Conservation (phyloP, 2,888 invertebrate species). For the Lordiphosa andalusiaca region DNA sequence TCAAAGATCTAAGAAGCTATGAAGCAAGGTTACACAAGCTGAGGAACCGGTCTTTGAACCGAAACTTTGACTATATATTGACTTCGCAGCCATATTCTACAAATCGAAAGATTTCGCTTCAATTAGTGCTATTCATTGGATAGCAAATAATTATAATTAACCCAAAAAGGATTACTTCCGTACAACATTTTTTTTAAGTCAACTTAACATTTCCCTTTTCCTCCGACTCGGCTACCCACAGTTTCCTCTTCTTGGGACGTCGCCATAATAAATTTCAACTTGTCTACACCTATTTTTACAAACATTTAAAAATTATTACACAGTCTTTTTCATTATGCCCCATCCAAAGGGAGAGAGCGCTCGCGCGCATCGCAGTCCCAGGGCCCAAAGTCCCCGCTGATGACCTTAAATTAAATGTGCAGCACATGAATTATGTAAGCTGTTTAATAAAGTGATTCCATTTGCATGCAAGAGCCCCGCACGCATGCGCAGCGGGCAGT, state of each 20-base stretch:
- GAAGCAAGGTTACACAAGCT: too few relatives aligned
- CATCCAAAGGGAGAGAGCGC: slow-evolving; percentile 19
- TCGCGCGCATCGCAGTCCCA: slow-evolving; percentile 6
- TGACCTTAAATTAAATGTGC: slow-evolving; percentile 78
- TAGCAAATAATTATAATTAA: too few relatives aligned
- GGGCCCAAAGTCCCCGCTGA: slow-evolving; percentile 48
- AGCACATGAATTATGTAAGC: slow-evolving; percentile 79
- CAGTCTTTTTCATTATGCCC: slow-evolving; percentile 72
- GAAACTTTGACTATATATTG: too few relatives aligned
- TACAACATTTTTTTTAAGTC: not conserved
- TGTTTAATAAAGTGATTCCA: slow-evolving; percentile 78
- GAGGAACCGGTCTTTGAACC: too few relatives aligned
- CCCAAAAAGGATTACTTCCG: too few relatives aligned
- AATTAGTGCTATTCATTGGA: too few relatives aligned
- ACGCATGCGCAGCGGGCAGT: slow-evolving; percentile 71
- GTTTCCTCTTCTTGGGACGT: slow-evolving; percentile 24
- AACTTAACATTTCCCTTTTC: not conserved
- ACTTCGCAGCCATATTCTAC: too few relatives aligned
- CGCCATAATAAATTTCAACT: slow-evolving; percentile 76
- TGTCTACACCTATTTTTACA: slow-evolving; percentile 77
- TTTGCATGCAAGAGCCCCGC: slow-evolving; percentile 75
- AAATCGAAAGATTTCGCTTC: too few relatives aligned
- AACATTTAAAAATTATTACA: slow-evolving; percentile 75
- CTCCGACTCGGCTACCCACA: not conserved
- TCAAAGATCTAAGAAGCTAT: too few relatives aligned